Base-by-base conservation (phyloP, 2,888 invertebrate species). In the Clepsis dumicolana region DNA sequence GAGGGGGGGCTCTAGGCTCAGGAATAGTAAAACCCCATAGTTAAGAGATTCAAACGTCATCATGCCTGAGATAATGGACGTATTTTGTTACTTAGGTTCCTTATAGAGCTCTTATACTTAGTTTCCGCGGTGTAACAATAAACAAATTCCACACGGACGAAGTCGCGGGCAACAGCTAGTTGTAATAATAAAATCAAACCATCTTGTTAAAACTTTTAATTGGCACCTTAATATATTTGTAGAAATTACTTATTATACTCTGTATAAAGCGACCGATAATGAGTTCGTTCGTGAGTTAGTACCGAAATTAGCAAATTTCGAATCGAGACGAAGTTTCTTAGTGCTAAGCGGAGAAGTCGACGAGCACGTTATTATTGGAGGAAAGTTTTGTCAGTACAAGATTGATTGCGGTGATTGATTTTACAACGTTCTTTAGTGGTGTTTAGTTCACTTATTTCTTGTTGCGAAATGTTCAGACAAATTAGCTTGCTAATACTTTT, bases 261-360 rank as follows among this genome's bases (percentile, higher is more conserved):
- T 72, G 71, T 81, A 81, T 80, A 81, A 78, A 80, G 75, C 77
- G 79, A 81, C 84, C 85, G 81, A 86, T 86, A 86, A 78, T 83
- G 82, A 80, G 81, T 85, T 80, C 80, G 80, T 52, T 63, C 52
- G 67, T 68, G 81, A 81, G 81, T 83, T 83, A 86, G 85, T 81
- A 83, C 81, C 82, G 74, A 87, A 87, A 88, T 88, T 88, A 87
- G 88, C 86, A 87, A 88, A 88, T 87, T 88, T 88, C 85, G 83
- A 83, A 86, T 87, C 80, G 82, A 77, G 77, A 74, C 77, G 82
- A 88, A 87, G 85, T 87, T 87, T 81, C 84, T 78, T 81, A 84
- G 83, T 79, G 75, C 82, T 83, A 82, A 80, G 83, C 80, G 81
- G 71, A 71, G 69, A 74, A 74, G 75, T 77, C 73, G 75, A 76